Base-by-base conservation (phyloP, 2,113 vertebrate species). In the Siphamia tubifer region DNA sequence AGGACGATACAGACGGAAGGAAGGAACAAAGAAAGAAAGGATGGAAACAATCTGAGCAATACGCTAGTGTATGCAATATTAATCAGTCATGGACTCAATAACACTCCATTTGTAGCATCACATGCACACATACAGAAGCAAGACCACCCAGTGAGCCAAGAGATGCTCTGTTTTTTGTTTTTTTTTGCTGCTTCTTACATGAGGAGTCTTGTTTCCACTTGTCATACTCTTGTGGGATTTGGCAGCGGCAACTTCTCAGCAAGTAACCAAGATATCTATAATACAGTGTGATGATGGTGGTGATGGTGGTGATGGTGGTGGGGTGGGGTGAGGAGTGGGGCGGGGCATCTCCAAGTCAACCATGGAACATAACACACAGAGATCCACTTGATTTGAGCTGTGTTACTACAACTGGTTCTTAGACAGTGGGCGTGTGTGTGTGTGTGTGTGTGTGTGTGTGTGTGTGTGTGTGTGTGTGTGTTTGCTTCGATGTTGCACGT, bases 1-100 rank as follows among this genome's bases (percentile, higher is more conserved):
- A n/a, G n/a, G n/a, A n/a, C n/a, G n/a, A 17, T 48, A 28, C 25
- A 48, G 36, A 70, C 31, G 51, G 47, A 70, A 7, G 9, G 38
- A 65, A 53, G 40, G 49, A 82, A 27, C 24, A 48, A 10, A n/a
- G 30, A n/a, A 30, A 48, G 27, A 2, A 27, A 48, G 24, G 25
- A 28, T 27, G 25, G 8, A 9, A 4, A 79, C 61, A 82, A 69
- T 74, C 25, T 17, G 63, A 51, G 51, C 44, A 52, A 71, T 60
- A 74, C 25, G n/a, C 56, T 23, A 28, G 24, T 15, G 45, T 67
- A 77, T 81, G 62, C 70, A 79, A 54, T 72, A 85, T 85, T 85
- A 79, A 85, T 84, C 61, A 72, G 78, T 74, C 63, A 76, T 17
- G 51, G 45, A 61, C 66, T 65, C 60, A 30, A 49, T 45, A 80